Evolutionary conservation across 2,113 vertebrate genomes (phyloP).

Genomic region (Progne subis): DNA sequence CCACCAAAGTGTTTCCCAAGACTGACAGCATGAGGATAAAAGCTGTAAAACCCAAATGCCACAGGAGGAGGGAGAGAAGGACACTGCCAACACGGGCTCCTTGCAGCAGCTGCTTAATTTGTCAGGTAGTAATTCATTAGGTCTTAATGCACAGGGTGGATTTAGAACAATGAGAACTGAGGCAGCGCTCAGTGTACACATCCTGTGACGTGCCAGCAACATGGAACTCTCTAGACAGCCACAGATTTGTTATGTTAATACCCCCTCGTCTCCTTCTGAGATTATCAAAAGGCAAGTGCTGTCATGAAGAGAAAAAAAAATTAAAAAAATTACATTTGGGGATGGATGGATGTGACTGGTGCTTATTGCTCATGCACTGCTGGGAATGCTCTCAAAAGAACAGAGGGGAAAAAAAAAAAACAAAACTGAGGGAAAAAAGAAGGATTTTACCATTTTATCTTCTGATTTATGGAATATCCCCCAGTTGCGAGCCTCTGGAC

Average conservation of each 20-base stretch:
- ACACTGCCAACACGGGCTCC: background rate
- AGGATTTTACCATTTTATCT: background rate
- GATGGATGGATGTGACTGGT: conserved; percentile 9
- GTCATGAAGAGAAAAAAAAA: background rate
- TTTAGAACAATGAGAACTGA: background rate
- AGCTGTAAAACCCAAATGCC: background rate
- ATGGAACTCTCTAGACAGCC: background rate
- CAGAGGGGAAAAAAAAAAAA: background rate
- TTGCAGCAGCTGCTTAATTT: background rate
- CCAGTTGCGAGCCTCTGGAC: background rate
- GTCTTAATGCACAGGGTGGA: background rate
- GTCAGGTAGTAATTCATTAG: conserved; percentile 3
- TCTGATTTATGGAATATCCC: conserved; percentile 1
- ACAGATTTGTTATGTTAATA: conserved; percentile 26
- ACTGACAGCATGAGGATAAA: background rate
- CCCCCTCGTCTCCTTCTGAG: background rate
- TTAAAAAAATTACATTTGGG: background rate
- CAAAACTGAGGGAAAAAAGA: background rate
- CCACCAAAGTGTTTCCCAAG: background rate
- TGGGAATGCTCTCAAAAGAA: background rate
- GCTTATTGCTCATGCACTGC: background rate
- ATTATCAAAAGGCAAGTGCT: conserved; percentile 28
- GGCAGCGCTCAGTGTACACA: background rate
- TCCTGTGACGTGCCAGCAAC: background rate
- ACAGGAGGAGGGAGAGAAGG: background rate